Percentiles rank a stretch among this genome's conserved stretches.
Conservation (phyloP, 1,140 invertebrate species). For the Platorchestia sp. region DNA sequence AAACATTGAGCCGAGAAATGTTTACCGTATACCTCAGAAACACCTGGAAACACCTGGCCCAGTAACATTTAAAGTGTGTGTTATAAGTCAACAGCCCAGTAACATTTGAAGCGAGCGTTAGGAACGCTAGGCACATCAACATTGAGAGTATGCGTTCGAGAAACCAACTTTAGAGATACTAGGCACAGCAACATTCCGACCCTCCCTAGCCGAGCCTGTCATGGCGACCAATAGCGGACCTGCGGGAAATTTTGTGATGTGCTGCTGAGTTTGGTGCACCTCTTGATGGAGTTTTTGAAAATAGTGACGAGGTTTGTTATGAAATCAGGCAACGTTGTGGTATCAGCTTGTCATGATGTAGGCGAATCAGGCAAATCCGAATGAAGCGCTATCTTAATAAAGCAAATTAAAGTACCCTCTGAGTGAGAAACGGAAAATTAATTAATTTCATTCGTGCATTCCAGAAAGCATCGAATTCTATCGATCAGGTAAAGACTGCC, state of each 20-base stretch:
- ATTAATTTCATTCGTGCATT: not conserved
- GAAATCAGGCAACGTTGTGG: not conserved
- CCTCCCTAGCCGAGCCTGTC: constrained; percentile 8
- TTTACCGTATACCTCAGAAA: not conserved
- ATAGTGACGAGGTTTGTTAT: not conserved
- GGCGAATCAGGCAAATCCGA: not conserved
- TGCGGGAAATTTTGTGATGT: not conserved
- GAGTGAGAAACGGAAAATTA: not conserved
- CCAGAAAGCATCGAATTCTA: not conserved
- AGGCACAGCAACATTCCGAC: constrained; percentile 27
- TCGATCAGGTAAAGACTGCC: not conserved
- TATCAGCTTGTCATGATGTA: not conserved
- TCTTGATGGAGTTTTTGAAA: not conserved
- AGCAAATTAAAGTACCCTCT: not conserved
- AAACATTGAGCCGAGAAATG: not conserved
- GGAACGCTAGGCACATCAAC: not conserved
- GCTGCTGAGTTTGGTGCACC: not conserved
- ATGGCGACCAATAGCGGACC: not conserved
- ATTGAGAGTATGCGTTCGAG: not conserved
- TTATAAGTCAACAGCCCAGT: not conserved
- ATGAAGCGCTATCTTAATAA: not conserved
- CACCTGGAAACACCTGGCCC: not conserved
- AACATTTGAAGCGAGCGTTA: not conserved
- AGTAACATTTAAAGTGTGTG: not conserved
- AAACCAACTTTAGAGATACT: not conserved